Evolutionary conservation across 2,113 vertebrate genomes (phyloP), one percentile per base, ranked within the genome.

Genomic region (Oreochromis tanganicae): DNA sequence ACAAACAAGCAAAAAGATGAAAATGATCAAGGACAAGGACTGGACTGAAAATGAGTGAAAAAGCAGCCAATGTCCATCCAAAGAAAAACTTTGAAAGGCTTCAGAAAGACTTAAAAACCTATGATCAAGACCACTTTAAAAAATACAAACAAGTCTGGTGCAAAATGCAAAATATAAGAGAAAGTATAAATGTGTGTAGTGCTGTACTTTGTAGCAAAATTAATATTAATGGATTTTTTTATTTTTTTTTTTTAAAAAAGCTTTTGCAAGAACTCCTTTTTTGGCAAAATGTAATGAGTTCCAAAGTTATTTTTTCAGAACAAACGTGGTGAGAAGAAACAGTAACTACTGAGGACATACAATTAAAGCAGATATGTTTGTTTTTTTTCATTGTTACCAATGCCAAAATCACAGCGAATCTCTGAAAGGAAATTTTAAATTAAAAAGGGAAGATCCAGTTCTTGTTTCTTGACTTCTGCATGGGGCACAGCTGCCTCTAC

Each of bases 21-120:
- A n/a, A 66, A 38, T n/a, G 0, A 0, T 36, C 32, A n/a, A 63
- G 0, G 17, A 2, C 32, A 0, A 63, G 10, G 61, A 66, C 10
- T 38, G 61, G 61, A 7, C 12, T 66, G 61, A n/a, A 66, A 38
- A 66, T 38, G 34, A 38, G 34, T 66, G 61, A 66, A 21, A 66
- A 66, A 66, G 34, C 34, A 38, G 34, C 6, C 61, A n/a, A 21
- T 38, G 34, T 38, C 19, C 34, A 66, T 2, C 61, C 61, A 66
- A 66, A 38, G 19, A 38, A 13, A 66, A 66, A 38, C 61, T 13
- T 29, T 1, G 7, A 59, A 59, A 59, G 5, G 17, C 17, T 0
- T 5, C 61, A 13, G 19, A 66, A 66, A 66, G 61, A 34, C 61
- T 66, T 10, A 66, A 38, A 66, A 38, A 21, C 34, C 38, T n/a